Base-by-base conservation (phyloP, 2,113 vertebrate species). In the Pedetes capensis region DNA sequence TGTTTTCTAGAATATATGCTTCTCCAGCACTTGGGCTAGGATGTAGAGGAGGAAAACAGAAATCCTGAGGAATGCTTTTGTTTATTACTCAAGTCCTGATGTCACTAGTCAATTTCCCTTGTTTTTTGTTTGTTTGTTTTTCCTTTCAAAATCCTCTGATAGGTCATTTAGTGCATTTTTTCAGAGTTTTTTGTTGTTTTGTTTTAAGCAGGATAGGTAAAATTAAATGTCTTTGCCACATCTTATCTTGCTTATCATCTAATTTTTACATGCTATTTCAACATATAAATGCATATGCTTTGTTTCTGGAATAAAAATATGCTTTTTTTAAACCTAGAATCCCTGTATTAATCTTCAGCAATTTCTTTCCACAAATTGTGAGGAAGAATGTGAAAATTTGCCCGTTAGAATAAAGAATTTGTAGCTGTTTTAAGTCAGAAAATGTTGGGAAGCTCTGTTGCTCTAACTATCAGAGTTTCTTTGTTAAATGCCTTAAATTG, bases 401-500 rank as follows among this genome's bases (percentile, higher is more conserved):
- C 9, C 22, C 59, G 7, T 80, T 85, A 47, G 90, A 61, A 75
- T 32, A 34, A 79, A 92, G 44, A 74, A 8, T 27, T 68, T n/a
- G 5, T 20, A 59, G 7, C 7, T 59, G 27, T 39, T 92, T n/a
- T 80, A 49, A 82, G 66, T 42, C 1, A 84, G 61, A 89, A 76
- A 83, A 1, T 10, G 69, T 44, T 42, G 29, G 32, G 51, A 88
- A 44, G 0, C 4, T 53, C 34, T 83, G 42, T 47, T 51, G 8
- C 22, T 55, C 49, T 91, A 69, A 39, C 32, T 17, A 32, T 61
- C n/a, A 55, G 32, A 71, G 72, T 3, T 64, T 92, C 18, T 11
- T 81, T 91, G 37, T 87, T 94, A 75, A 89, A 64, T 57, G 23
- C 64, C 42, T 76, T 91, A 87, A 89, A 68, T 87, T 86, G 47